Base-by-base conservation (phyloP, 2,888 invertebrate genomes). In the Melanostoma scalare region DNA sequence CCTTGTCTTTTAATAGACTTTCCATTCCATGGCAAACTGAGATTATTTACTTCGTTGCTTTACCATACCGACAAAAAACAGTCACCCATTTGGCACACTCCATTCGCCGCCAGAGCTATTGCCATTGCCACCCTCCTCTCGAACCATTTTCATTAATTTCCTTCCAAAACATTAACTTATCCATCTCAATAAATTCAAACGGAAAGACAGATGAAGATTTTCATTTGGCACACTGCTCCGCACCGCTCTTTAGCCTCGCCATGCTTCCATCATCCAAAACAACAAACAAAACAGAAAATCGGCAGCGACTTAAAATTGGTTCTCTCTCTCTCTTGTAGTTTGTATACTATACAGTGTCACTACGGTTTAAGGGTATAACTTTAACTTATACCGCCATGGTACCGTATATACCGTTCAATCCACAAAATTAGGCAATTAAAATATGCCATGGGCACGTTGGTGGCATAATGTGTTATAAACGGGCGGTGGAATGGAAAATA, bases 381-480 rank as follows among this genome's bases (percentile, higher is more conserved):
- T 20, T 20, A 20, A 20, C 20, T 52, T 53, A 52, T 65, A 31
- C 9, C 33, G 52, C 31, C 36, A 65, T 20, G 38, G 65, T 40
- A 58, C 52, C 89, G 89, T 88, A 35, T 88, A 35, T 30, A 88
- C 89, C 89, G 88, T 89, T 90, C 89, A 90, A 89, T 89, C 88
- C 88, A 87, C 89, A 87, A 90, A 90, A 90, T 90, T 90, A 90
- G 90, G 90, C 90, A 90, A 90, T 90, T 90, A 90, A 90, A 90
- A 90, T 90, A 89, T 90, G 90, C 90, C 90, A 79, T 71, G 73
- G 78, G 84, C 84, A 78, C 63, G 38, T 63, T 69, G 73, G 82
- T 65, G 77, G 60, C 68, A 68, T 77, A 78, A 69, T 76, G 67
- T 76, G 61, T 58, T 71, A 60, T 31, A 38, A 48, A 3, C 20